Evolutionary conservation across 2,113 vertebrate species (phyloP).

Genomic region (Macquaria ambigua): DNA sequence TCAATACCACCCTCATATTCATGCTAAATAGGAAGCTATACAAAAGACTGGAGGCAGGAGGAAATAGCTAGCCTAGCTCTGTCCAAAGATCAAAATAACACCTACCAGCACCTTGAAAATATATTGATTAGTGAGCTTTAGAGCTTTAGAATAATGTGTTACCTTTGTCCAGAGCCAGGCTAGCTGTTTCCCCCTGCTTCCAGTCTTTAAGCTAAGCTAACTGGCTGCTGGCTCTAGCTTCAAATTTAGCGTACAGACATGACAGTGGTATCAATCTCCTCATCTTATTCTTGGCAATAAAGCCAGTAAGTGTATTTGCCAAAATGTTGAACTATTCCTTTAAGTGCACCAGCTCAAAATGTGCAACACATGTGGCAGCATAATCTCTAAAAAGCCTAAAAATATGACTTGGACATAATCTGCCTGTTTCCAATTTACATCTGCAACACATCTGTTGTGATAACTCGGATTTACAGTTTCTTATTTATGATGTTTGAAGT

Average conservation of each 20-base stretch:
- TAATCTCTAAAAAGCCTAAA: constrained; percentile 2
- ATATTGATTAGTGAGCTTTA: background rate
- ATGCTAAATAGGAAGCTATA: background rate
- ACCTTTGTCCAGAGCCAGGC: background rate
- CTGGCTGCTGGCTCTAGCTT: background rate
- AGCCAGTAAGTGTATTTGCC: background rate
- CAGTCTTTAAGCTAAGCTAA: background rate
- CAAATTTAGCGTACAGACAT: background rate
- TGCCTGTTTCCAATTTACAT: constrained; percentile 36
- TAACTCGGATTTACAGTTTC: constrained; percentile 27
- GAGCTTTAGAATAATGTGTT: background rate
- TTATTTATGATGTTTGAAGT: constrained; percentile 59
- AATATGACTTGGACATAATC: background rate
- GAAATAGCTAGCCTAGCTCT: background rate
- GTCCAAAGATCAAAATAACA: background rate
- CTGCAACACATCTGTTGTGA: constrained; percentile 35
- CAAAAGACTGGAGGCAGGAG: background rate
- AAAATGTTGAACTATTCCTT: background rate
- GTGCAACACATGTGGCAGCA: background rate
- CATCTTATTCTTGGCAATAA: background rate
- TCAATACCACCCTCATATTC: background rate
- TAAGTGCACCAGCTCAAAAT: background rate
- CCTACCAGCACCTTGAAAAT: background rate
- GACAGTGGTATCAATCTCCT: background rate
- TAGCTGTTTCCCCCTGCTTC: background rate